Conservation (phyloP, 2,797 vertebrate genomes). For the Brotogeris chrysoptera region DNA sequence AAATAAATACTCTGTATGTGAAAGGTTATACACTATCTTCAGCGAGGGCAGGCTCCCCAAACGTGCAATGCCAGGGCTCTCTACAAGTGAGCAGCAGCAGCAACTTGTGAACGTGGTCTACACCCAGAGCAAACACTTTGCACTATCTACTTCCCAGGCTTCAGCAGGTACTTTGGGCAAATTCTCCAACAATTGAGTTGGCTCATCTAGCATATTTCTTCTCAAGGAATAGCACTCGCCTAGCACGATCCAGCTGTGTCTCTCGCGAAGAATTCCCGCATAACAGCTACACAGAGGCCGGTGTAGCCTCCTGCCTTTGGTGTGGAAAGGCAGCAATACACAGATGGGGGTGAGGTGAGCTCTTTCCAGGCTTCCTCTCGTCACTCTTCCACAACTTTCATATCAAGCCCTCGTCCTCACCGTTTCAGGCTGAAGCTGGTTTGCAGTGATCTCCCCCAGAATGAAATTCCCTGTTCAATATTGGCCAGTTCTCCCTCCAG, state of each 20-base stretch:
- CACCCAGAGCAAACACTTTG: background rate
- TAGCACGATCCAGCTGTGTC: background rate
- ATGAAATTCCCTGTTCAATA: background rate
- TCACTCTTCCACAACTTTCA: slow-evolving; percentile 7
- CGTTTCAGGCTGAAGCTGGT: background rate
- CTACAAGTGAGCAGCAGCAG: background rate
- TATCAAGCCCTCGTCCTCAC: background rate
- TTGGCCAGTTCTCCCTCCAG: background rate
- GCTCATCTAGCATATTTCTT: background rate
- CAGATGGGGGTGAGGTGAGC: background rate
- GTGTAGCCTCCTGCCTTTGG: background rate
- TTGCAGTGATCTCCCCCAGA: background rate
- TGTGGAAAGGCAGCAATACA: slow-evolving; percentile 8
- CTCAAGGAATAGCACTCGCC: background rate
- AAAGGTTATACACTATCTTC: slow-evolving; percentile 45
- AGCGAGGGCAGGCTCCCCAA: background rate
- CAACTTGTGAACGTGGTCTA: background rate
- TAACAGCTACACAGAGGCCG: background rate
- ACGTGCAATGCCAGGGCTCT: background rate
- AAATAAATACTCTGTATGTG: slow-evolving; percentile 46
- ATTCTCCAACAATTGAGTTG: background rate
- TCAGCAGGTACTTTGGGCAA: background rate
- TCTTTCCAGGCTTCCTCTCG: background rate
- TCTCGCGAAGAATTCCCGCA: slow-evolving; percentile 27
- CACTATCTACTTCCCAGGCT: background rate